phyloP scores from a whole-genome alignment of 2,113 vertebrate species.

The Heterotis niloticus region DNA sequence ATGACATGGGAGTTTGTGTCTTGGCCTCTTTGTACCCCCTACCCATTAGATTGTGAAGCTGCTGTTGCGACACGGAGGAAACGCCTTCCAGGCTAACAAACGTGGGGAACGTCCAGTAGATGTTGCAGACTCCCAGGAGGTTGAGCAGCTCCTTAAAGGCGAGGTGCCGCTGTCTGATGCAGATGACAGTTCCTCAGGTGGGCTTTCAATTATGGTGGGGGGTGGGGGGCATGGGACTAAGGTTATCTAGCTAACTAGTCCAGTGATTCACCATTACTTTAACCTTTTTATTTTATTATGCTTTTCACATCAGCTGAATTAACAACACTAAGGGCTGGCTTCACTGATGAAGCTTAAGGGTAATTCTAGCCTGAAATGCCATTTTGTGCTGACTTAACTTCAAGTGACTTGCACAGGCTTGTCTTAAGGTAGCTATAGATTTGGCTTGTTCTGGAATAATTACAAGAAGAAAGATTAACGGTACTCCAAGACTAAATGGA shows the following conservation, averaged over 20 bases:
- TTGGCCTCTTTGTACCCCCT: not conserved
- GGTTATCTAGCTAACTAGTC: not conserved
- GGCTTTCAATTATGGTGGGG: not conserved
- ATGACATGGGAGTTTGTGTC: no score
- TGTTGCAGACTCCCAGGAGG: constrained; percentile 91
- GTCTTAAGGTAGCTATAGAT: no score
- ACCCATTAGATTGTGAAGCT: constrained; percentile 87
- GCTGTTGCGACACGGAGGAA: constrained; percentile 87
- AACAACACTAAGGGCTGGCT: not conserved
- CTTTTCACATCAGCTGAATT: not conserved
- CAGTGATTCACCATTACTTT: not conserved
- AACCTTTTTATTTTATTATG: not conserved
- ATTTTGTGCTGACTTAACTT: no score
- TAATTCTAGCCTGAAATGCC: no score
- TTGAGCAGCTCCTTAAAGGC: constrained; percentile 86
- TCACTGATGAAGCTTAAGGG: no score
- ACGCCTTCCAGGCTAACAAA: constrained; percentile 95
- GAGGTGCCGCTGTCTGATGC: constrained; percentile 85
- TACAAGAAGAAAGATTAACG: no score
- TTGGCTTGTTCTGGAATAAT: no score
- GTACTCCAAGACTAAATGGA: no score
- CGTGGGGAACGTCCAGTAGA: constrained; percentile 93
- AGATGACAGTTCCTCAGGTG: constrained; percentile 91
- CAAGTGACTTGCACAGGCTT: no score
- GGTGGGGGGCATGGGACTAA: no score